Percentiles rank a stretch among this genome's conserved stretches.
Evolutionary conservation across 2,888 invertebrate genomes (phyloP).

Genomic region (Villa cingulata): DNA sequence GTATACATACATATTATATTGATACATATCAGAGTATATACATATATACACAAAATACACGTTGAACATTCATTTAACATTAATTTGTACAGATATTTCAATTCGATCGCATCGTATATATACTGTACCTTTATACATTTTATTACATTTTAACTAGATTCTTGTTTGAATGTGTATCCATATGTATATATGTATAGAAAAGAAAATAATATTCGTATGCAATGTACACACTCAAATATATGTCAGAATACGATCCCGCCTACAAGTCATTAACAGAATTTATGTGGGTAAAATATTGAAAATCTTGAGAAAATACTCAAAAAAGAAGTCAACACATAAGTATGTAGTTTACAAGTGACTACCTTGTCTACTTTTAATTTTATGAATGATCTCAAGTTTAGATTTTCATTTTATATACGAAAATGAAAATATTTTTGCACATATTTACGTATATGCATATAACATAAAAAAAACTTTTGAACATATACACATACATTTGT

Average conservation of each 20-base stretch:
- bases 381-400: not conserved
- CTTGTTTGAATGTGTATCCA: too few relatives aligned
- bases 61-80: not conserved
- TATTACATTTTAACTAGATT: not conserved
- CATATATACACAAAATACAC: not conserved
- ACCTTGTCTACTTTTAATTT: not conserved
- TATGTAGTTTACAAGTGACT: not conserved
- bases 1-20: too few relatives aligned
- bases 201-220: too few relatives aligned
- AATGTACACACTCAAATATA: constrained; percentile 6
- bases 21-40: too few relatives aligned
- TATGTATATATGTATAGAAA: too few relatives aligned
- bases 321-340: not conserved
- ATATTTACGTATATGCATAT: too few relatives aligned
- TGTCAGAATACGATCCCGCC: constrained; percentile 12
- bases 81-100: constrained; percentile 8
- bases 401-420: too few relatives aligned
- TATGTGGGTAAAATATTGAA: constrained; percentile 12
- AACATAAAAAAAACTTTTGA: too few relatives aligned
- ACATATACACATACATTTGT: too few relatives aligned
- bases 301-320: not conserved
- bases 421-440: too few relatives aligned
- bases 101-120: constrained; percentile 1
- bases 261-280: constrained; percentile 10
- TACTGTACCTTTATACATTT: not conserved